A percentile compares a stretch with the other conserved stretches of the same genome.
These are phyloP conservation scores for Crocallis elinguaria DNA, from an alignment of 2,888 invertebrate genomes.

Conservation along the genomic window DNA sequence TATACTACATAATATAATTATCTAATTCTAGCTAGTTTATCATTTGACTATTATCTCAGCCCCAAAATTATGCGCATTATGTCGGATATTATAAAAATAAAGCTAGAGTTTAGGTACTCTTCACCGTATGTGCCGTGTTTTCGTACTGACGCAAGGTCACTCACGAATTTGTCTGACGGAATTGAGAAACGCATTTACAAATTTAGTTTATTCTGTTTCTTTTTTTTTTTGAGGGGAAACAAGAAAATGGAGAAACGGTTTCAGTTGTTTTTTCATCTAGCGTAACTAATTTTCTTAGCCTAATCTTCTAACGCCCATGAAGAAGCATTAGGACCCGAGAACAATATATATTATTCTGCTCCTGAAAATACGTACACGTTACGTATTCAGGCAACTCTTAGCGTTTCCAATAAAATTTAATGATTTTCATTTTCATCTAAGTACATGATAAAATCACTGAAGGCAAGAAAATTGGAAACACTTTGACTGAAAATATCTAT, in stretches of 20 bases:
- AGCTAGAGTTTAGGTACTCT: constrained; percentile 4
- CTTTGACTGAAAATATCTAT: no score
- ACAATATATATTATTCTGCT: neutral
- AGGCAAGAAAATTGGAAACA: no score
- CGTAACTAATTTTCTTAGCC: no score
- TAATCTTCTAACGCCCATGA: neutral
- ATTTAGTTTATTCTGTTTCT: constrained; percentile 30
- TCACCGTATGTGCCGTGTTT: neutral
- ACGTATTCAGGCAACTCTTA: no score
- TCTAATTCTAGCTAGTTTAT: no score
- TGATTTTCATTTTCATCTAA: no score
- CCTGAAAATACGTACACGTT: neutral
- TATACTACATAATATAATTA: no score
- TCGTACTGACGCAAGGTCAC: constrained; percentile 60
- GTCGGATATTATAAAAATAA: neutral
- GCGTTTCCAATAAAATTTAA: no score
- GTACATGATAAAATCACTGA: no score
- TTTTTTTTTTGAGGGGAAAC: constrained; percentile 9
- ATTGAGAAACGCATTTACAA: constrained; percentile 66
- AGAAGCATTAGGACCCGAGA: neutral
- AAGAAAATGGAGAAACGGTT: constrained; percentile 5
- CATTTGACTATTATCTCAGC: neutral
- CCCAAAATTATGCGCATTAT: neutral
- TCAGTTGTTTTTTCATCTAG: constrained; percentile 8
- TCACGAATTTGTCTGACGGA: constrained; percentile 57